Conservation (phyloP, 2,113 vertebrate genomes). For the Seriola quinqueradiata region DNA sequence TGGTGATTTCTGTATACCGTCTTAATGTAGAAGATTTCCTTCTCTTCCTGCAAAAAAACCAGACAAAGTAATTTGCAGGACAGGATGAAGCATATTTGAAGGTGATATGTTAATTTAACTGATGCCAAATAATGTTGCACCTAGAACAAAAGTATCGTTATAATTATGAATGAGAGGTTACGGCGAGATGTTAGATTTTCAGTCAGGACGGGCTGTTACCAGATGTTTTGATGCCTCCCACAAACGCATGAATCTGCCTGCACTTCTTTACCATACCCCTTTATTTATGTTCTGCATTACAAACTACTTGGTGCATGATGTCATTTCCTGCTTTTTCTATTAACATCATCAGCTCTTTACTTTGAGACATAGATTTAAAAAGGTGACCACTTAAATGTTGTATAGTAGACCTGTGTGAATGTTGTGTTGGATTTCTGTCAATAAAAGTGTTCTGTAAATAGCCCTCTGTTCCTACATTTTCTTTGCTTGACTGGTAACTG, state of each 20-base stretch:
- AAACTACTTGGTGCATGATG: slow-evolving; percentile 62
- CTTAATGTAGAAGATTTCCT: background rate
- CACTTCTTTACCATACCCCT: background rate
- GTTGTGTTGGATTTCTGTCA: slow-evolving; percentile 75
- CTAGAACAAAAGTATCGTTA: slow-evolving; percentile 26
- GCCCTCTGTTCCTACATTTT: background rate
- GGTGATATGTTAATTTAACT: background rate
- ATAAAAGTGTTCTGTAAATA: slow-evolving; percentile 79
- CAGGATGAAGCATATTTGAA: slow-evolving; percentile 2
- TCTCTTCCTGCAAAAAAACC: background rate
- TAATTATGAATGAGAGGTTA: background rate
- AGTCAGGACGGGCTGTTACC: slow-evolving; percentile 1
- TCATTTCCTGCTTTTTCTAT: slow-evolving; percentile 40
- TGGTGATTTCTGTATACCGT: background rate
- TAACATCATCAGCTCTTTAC: slow-evolving; percentile 39
- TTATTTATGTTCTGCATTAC: slow-evolving; percentile 42
- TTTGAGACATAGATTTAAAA: slow-evolving; percentile 65
- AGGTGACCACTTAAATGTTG: slow-evolving; percentile 58
- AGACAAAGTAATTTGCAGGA: background rate
- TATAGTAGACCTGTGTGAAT: slow-evolving; percentile 73
- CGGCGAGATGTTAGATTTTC: background rate
- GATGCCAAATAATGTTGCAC: slow-evolving; percentile 58
- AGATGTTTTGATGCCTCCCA: slow-evolving; percentile 23
- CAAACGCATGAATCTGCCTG: slow-evolving; percentile 31
- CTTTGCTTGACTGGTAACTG: slow-evolving; percentile 12